Evolutionary conservation across 2,797 vertebrate genomes (phyloP).

Genomic region (Crenuchus spilurus): DNA sequence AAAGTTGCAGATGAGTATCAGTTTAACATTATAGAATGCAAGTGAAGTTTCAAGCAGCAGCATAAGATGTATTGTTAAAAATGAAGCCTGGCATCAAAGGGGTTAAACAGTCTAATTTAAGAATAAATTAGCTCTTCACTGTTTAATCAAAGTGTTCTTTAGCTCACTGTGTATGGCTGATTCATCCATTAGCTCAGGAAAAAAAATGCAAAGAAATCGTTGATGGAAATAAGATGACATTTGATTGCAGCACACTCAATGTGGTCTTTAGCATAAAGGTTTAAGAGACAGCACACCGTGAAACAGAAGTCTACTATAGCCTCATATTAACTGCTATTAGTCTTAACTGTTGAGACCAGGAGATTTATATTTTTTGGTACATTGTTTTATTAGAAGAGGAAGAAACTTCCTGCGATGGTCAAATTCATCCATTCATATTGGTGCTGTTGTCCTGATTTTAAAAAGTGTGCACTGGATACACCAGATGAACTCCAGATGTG

Average conservation of each 20-base stretch:
- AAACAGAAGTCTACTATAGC: neutral
- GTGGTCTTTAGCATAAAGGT: neutral
- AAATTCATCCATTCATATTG: too few species aligned
- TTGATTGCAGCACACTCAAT: slow-evolving; percentile 10
- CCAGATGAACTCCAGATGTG: too few species aligned
- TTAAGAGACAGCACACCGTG: neutral
- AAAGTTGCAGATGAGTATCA: too few species aligned
- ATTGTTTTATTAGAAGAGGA: too few species aligned
- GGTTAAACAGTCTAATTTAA: neutral
- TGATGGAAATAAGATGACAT: slow-evolving; percentile 9
- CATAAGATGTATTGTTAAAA: neutral
- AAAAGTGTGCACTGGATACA: too few species aligned
- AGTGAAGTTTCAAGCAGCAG: too few species aligned
- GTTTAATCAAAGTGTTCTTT: slow-evolving; percentile 41
- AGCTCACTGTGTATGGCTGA: neutral
- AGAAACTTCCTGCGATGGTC: too few species aligned
- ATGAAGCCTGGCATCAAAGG: neutral
- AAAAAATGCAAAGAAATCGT: neutral
- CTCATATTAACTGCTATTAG: neutral
- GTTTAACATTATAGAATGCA: too few species aligned
- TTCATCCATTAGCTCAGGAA: slow-evolving; percentile 12
- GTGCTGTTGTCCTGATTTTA: too few species aligned
- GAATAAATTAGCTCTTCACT: slow-evolving; percentile 14
- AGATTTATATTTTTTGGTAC: too few species aligned
- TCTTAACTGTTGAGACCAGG: too few species aligned